These are phyloP conservation scores for Otolemur garnettii DNA, from an alignment of 2,113 vertebrate genomes.

Conservation along the genomic window DNA sequence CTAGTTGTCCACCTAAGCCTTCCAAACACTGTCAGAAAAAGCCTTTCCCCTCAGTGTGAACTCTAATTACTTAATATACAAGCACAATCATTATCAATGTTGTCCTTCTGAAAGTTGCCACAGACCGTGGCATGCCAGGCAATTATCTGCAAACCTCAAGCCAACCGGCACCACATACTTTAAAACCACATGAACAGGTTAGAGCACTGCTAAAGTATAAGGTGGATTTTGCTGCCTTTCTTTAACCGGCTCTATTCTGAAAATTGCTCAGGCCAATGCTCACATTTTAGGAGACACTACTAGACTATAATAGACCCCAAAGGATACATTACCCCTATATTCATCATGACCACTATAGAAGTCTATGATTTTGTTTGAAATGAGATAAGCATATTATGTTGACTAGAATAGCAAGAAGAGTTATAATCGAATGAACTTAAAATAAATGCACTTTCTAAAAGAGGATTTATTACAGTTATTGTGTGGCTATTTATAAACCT, in stretches of 20 bases:
- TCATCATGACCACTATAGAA: neutral
- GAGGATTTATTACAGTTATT: neutral
- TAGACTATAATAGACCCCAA: neutral
- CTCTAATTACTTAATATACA: neutral
- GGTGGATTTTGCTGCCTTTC: neutral
- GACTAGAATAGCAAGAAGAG: neutral
- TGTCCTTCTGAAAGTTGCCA: neutral
- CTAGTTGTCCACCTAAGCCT: accelerated
- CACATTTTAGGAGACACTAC: neutral
- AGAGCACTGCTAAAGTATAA: neutral
- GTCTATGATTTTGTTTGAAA: neutral
- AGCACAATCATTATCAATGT: neutral
- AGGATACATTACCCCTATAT: neutral
- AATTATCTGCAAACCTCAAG: neutral
- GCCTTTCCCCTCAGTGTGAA: neutral
- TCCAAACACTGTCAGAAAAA: neutral
- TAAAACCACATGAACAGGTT: neutral
- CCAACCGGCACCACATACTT: neutral
- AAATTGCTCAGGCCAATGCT: neutral
- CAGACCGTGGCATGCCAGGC: accelerated
- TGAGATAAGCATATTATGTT: neutral
- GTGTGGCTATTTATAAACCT: neutral
- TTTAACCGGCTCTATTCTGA: neutral
- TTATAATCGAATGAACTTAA: neutral
- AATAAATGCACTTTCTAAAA: neutral